These are phyloP conservation scores for Standfussiana lucernea DNA, from an alignment of 2,888 invertebrate species.

Conservation along the genomic window DNA sequence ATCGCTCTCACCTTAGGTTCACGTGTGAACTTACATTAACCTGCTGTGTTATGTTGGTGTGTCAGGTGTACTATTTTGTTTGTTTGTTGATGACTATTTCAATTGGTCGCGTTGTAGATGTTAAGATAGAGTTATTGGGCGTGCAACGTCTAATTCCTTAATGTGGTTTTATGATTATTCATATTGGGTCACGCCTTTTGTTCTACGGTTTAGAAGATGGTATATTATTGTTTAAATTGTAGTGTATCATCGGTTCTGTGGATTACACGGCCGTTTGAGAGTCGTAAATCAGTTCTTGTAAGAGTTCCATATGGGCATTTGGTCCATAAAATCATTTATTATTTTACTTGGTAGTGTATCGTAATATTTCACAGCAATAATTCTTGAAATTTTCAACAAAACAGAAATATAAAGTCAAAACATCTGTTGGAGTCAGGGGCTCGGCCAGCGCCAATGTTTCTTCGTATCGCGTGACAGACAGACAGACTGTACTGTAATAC, in stretches of 20 bases:
- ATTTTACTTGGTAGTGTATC: constrained; percentile 30
- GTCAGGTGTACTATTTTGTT: constrained; percentile 81
- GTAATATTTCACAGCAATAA: constrained; percentile 43
- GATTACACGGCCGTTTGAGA: constrained; percentile 49
- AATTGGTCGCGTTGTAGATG: constrained; percentile 82
- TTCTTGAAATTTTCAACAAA: constrained; percentile 58
- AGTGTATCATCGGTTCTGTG: constrained; percentile 58
- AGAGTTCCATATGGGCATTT: constrained; percentile 26
- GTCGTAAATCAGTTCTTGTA: constrained; percentile 57
- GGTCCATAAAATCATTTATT: constrained; percentile 35
- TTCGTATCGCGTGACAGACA: constrained; percentile 78
- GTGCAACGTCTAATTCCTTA: constrained; percentile 85
- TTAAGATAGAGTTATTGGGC: constrained; percentile 84
- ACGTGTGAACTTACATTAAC: constrained; percentile 90
- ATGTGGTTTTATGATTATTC: constrained; percentile 85
- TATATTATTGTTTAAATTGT: constrained; percentile 58
- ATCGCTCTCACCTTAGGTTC: constrained; percentile 90
- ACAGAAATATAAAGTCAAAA: constrained; percentile 56
- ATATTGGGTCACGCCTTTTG: constrained; percentile 84
- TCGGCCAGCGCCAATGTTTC: constrained; percentile 69
- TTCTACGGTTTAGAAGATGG: constrained; percentile 72
- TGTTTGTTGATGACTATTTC: constrained; percentile 81
- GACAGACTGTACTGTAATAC: constrained; percentile 74
- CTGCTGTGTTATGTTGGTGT: constrained; percentile 83
- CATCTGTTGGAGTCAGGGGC: constrained; percentile 62